These are phyloP conservation scores for Trachythela sp. DNA, from an alignment of 64 coral and sea anemone genomes.

Conservation along the genomic window DNA sequence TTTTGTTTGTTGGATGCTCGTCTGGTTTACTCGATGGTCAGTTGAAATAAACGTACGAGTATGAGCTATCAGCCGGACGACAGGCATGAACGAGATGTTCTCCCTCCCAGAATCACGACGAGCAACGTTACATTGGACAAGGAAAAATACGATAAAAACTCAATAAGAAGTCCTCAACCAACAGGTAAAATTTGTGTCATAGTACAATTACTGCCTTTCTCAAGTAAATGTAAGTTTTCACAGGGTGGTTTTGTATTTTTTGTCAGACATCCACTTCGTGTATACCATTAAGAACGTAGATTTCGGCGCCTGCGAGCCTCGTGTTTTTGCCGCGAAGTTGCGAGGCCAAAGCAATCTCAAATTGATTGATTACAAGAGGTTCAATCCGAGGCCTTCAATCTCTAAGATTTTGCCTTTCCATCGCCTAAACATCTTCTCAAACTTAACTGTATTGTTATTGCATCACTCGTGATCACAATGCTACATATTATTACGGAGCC, in stretches of 20 bases:
- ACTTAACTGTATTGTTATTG: too few relatives aligned
- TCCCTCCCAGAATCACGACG: not conserved
- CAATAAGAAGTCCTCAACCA: constrained; percentile 16
- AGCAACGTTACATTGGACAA: constrained; percentile 3
- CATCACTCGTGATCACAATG: too few relatives aligned
- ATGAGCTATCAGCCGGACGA: constrained; percentile 26
- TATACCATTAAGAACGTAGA: not conserved
- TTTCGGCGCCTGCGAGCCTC: constrained; percentile 15
- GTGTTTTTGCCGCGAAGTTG: not conserved
- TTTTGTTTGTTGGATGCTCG: not conserved
- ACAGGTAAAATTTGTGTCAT: not conserved
- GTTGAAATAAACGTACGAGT: not conserved
- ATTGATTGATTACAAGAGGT: not conserved
- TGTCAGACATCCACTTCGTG: not conserved
- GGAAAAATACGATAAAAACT: constrained; percentile 14
- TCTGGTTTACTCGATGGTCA: constrained; percentile 4
- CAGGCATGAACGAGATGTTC: constrained; percentile 6
- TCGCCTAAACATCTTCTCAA: not conserved
- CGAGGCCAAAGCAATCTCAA: not conserved
- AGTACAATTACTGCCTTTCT: not conserved
- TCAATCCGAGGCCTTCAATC: too few relatives aligned
- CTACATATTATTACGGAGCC: too few relatives aligned
- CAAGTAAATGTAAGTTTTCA: not conserved
- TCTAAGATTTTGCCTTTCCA: not conserved
- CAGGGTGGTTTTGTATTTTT: not conserved